Base-by-base conservation (phyloP, 2,888 invertebrate genomes). In the Lithodes maja region DNA sequence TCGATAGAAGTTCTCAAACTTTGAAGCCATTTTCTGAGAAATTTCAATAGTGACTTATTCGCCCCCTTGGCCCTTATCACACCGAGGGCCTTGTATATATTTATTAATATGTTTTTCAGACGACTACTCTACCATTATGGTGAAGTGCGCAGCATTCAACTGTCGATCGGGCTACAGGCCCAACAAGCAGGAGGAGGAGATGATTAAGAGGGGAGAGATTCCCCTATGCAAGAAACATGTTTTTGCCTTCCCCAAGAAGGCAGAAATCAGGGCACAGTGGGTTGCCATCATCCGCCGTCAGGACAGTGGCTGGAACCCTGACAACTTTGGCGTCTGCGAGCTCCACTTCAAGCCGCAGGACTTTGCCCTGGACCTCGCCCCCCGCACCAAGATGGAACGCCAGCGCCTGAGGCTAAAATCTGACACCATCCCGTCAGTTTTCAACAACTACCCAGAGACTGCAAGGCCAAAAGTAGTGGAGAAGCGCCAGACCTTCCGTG, bases 131-230 rank as follows among this genome's bases (percentile, higher is more conserved):
- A 68, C 68, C 68, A 68, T 68, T 68, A 68, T 68, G 68, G 68
- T 68, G 68, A 68, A 68, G 15, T 68, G 33, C 33, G 68, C 68
- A 68, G 68, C 68, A 12, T 68, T 68, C 68, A 68, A 68, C 68
- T 68, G 68, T 68, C 68, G 68, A 68, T 68, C 68, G 68, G 68
- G 68, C 68, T 68, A 68, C 68, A 15, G 68, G 68, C 68, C 68
- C 68, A 68, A 68, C 68, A 68, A 68, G 68, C 68, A 68, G 68
- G 68, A 68, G 68, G 15, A 68, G 68, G 68, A 68, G 68, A 68
- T 68, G 68, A 68, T 68, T 68, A 68, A 68, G 68, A 68, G 68
- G 68, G 68, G 9, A 68, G 68, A 68, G 68, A 68, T 1, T 15
- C 68, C 68, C 68, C 68, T 15, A 68, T 68, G 68, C 68, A 68